Evolutionary conservation across 1,140 invertebrate genomes (phyloP).

Genomic region (Sweltsa coloradensis): DNA sequence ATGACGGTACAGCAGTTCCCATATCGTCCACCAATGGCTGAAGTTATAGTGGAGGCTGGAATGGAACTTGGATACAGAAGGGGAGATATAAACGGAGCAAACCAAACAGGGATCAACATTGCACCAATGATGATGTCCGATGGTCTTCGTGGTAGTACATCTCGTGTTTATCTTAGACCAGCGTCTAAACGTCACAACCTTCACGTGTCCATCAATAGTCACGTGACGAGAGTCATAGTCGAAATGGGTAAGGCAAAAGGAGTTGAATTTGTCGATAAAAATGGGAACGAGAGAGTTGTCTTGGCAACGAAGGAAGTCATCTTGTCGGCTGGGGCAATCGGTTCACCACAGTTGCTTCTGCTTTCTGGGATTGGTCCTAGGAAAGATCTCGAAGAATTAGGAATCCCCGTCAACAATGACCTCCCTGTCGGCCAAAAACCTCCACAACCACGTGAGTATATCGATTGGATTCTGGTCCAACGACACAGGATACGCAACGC

Average conservation of each 20-base stretch:
- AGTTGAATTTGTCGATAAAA: slow-evolving; percentile 40
- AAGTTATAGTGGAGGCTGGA: slow-evolving; percentile 49
- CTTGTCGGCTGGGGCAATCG: slow-evolving; percentile 1
- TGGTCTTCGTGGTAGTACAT: slow-evolving; percentile 44
- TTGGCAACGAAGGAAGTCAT: slow-evolving; percentile 5
- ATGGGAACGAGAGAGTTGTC: background rate
- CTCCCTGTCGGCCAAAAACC: slow-evolving; percentile 42
- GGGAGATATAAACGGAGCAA: slow-evolving; percentile 46
- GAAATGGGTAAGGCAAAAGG: slow-evolving; percentile 35
- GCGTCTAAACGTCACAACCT: slow-evolving; percentile 72
- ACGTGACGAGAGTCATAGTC: slow-evolving; percentile 52
- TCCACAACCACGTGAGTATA: slow-evolving; percentile 38
- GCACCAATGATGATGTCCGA: slow-evolving; percentile 7
- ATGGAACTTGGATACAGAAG: slow-evolving; percentile 54
- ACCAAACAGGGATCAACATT: slow-evolving; percentile 32
- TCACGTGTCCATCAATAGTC: slow-evolving; percentile 57
- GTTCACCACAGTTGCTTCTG: slow-evolving; percentile 6
- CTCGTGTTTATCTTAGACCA: slow-evolving; percentile 70
- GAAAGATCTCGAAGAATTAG: slow-evolving; percentile 1
- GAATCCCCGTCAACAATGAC: slow-evolving; percentile 21
- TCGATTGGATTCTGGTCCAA: slow-evolving; percentile 29
- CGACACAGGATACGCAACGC: background rate
- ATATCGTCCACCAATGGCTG: slow-evolving; percentile 21
- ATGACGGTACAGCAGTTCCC: slow-evolving; percentile 14
- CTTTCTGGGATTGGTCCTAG: slow-evolving; percentile 8